These are phyloP conservation scores for Channallabes apus DNA, from an alignment of 2,797 vertebrate species.

Conservation along the genomic window DNA sequence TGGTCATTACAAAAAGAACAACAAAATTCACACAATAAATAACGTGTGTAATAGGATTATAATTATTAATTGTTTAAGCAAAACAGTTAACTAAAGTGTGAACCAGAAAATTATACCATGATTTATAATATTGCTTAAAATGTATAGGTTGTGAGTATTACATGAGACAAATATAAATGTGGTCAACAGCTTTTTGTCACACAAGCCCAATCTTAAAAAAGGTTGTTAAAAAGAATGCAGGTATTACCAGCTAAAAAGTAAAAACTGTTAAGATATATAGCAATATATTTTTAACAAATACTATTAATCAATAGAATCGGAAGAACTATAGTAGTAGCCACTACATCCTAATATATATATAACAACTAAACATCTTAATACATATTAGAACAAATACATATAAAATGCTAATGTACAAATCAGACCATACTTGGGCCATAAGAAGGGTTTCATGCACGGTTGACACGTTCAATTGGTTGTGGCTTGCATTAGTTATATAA, in stretches of 20 bases:
- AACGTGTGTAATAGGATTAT: constrained; percentile 4
- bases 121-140: neutral
- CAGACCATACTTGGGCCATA: neutral
- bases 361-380: neutral
- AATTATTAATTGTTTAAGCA: constrained; percentile 3
- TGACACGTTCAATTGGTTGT: neutral
- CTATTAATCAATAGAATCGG: no score
- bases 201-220: neutral
- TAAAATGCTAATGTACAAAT: neutral
- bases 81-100: neutral
- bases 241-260: neutral
- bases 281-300: neutral
- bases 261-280: neutral
- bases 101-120: constrained; percentile 6
- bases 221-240: neutral
- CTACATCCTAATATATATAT: no score
- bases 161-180: neutral
- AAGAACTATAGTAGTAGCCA: no score
- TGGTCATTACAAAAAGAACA: constrained; percentile 9
- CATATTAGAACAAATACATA: no score
- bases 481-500: neutral
- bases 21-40: constrained; percentile 9
- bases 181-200: neutral
- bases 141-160: neutral
- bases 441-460: neutral